Base-by-base conservation (phyloP, 2,888 invertebrate genomes). In the Cyaniris semiargus region DNA sequence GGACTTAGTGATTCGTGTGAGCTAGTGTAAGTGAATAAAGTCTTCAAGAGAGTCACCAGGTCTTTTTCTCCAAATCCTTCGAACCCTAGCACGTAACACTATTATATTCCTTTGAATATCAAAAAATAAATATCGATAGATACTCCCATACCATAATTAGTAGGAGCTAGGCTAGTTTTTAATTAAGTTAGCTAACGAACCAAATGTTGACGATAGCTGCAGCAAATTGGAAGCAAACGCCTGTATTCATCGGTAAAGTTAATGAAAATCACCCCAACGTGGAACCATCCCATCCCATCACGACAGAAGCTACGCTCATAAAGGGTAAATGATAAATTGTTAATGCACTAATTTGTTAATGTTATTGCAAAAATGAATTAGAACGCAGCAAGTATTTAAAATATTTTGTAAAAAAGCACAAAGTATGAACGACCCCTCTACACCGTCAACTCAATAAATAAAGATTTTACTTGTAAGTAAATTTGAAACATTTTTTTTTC, bases 181-280 rank as follows among this genome's bases (percentile, higher is more conserved):
- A 38, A 53, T 34, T 56, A 75, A 72, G 23, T 60, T 38, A 15
- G 58, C 53, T 70, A 23, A 70, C 56, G 60, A 71, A 80, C 84
- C 82, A 85, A 90, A 88, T 84, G 92, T 91, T 92, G 81, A 77
- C 79, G 77, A 89, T 79, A 82, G 81, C 85, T 85, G 87, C 78
- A 79, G 83, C 85, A 89, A 89, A 89, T 89, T 89, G 86, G 87
- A 91, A 87, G 89, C 89, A 89, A 90, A 89, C 88, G 89, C 87
- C 84, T 89, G 88, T 88, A 91, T 90, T 91, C 90, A 92, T 91
- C 87, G 90, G 88, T 53, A 89, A 92, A 93, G 90, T 91, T 93
- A 92, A 93, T 93, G 92, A 92, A 92, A 90, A 86, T 90, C 86
- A 82, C 89, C 92, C 90, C 85, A 88, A 86, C 87, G 84, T 85